Evolutionary conservation across 2,797 vertebrate genomes (phyloP).

Genomic region (Pogoniulus pusillus): DNA sequence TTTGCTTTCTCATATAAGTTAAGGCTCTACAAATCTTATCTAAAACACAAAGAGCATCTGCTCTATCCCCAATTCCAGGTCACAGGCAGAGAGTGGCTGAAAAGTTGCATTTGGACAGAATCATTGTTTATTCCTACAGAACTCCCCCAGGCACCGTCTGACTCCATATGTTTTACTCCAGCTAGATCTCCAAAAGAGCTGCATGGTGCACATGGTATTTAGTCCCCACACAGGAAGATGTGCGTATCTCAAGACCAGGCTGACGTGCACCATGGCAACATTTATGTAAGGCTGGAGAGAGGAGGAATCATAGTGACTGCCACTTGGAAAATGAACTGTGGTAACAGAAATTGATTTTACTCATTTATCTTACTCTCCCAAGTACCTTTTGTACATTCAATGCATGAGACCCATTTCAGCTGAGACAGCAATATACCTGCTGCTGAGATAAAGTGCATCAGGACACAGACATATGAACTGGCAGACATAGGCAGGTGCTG

Average conservation of each 20-base stretch:
- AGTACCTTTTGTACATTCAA: background rate
- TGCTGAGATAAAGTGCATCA: background rate
- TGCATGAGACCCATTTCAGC: background rate
- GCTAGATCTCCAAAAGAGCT: background rate
- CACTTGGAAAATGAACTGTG: background rate
- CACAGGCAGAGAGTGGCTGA: constrained; percentile 26
- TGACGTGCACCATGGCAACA: background rate
- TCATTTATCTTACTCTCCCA: background rate
- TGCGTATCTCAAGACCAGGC: background rate
- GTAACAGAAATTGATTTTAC: background rate
- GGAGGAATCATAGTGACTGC: background rate
- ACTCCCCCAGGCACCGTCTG: constrained; percentile 29
- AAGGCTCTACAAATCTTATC: background rate
- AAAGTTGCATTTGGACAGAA: constrained; percentile 28
- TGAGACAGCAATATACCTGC: background rate
- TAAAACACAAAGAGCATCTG: constrained; percentile 30
- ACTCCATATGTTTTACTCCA: constrained; percentile 41
- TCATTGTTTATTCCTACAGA: constrained; percentile 12
- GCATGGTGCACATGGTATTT: background rate
- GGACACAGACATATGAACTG: fast-evolving
- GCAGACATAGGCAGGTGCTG: background rate
- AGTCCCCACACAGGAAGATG: background rate
- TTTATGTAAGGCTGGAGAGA: background rate
- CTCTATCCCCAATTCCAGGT: constrained; percentile 14
- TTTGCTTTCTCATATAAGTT: background rate